Conservation (phyloP, 2,888 invertebrate genomes). For the Patella depressa region DNA sequence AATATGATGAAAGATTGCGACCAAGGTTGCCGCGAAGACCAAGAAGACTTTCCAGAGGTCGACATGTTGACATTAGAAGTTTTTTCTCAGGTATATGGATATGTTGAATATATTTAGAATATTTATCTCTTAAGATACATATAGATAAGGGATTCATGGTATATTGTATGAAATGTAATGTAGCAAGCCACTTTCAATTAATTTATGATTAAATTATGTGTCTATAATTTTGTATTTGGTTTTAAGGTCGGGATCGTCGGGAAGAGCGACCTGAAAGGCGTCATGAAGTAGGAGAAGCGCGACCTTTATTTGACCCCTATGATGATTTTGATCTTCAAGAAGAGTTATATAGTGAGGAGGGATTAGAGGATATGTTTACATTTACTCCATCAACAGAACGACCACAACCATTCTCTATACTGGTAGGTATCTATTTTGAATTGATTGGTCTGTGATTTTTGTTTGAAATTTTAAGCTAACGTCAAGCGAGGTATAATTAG, state of each 20-base stretch:
- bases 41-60: conserved; percentile 52
- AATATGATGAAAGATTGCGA: conserved; percentile 46
- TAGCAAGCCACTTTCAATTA: too few relatives aligned
- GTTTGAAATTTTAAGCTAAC: too few relatives aligned
- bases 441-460: not conserved
- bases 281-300: conserved; percentile 72
- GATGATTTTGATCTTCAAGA: conserved; percentile 66
- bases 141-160: too few relatives aligned
- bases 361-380: conserved; percentile 59
- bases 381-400: conserved; percentile 39
- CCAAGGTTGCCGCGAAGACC: conserved; percentile 54
- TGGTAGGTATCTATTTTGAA: conserved; percentile 34
- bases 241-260: conserved; percentile 13
- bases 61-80: conserved; percentile 64
- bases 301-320: conserved; percentile 58
- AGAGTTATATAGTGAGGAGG: conserved; percentile 64
- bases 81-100: conserved; percentile 49
- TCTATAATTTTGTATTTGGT: too few relatives aligned
- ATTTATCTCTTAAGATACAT: not conserved
- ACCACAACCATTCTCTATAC: conserved; percentile 39
- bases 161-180: too few relatives aligned
- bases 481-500: too few relatives aligned
- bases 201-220: too few relatives aligned
- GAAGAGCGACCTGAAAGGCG: conserved; percentile 59
- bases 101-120: not conserved